Base-by-base conservation (phyloP, 2,113 vertebrate genomes). In the Odobenus rosmarus region DNA sequence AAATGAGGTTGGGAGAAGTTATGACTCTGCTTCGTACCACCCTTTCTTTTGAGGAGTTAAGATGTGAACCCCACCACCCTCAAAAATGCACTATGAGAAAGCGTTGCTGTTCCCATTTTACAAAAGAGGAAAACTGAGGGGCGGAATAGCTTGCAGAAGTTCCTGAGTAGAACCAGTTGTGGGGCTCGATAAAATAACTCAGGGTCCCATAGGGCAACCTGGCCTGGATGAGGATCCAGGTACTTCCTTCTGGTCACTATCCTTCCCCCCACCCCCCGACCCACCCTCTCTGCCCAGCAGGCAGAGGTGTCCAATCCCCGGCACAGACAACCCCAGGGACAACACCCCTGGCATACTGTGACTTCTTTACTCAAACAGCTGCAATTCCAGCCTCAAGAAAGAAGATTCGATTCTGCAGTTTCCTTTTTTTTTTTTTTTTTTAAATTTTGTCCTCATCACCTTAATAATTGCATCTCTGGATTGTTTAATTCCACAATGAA, bases 401-500 rank as follows among this genome's bases (percentile, higher is more conserved):
- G 74, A 92, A 83, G 59, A 96, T 72, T 86, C 0, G 1, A 12
- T 79, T 59, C 81, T 49, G 79, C 0, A 8, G 14, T 4, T 1
- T 0, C 0, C 31, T 13, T 31, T 31, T 13, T 16, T 0, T 31
- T n/a, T n/a, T 11, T 49, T n/a, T 19, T 1, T 26, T 13, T 36
- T 18, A 6, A 2, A 15, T 74, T 90, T 81, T 55, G 42, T 69
- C 76, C 76, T 71, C 74, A 92, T 89, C 95, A 13, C 97, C 69
- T 87, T 69, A 85, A 87, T 92, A 26, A 93, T 49, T 88, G 80
- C 62, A 61, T 51, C 96, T 53, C 69, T 0, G 15, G 88, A 79
- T 93, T 94, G 85, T 91, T 93, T 94, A 95, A 89, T 94, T 97
- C 84, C 81, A 96, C 77, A 94, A 31, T 94, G 79, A 88, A 96